Evolutionary conservation across 2,113 vertebrate species (phyloP), one percentile per base, ranked within the genome.

Genomic region (Syngnathus scovelli): DNA sequence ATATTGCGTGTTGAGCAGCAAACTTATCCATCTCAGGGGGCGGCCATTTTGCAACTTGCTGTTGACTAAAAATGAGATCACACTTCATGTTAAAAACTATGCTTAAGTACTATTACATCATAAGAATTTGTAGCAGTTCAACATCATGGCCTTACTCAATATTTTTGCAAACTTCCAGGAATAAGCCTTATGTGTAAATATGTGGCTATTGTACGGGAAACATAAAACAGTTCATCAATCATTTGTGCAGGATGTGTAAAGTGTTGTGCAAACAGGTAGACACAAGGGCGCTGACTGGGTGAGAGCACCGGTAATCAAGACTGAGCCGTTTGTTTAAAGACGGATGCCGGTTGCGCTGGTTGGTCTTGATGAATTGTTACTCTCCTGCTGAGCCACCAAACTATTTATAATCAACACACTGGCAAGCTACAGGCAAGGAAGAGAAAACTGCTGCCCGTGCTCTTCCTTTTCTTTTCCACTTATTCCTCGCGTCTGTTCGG

Each of bases 311-410:
- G 74, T 80, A 89, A 90, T 89, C 88, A 90, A 79, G 79, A 38
- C 63, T 27, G 21, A 62, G 62, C 68, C 68, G 69, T 60, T 49
- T 75, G 56, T 13, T 73, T 87, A 83, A 79, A 86, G 80, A 90
- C 48, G 73, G 81, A 80, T 77, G 84, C 85, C 81, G 81, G 78
- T 84, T 86, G 81, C 60, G 70, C 79, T 55, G 0, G 19, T 80
- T 74, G 74, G 74, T 72, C 62, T 84, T 91, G 88, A 90, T 90
- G 77, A 89, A 88, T 85, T 83, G 81, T 64, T 71, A 51, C 62
- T 81, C 79, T 87, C 85, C 80, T 83, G 82, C 83, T 76, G 84
- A 85, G 86, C 71, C 71, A 77, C 85, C 84, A 81, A 78, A 85
- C 79, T 78, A 82, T 83, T 87, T 84, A 76, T 80, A 81, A 23